Percentiles rank a stretch among this genome's conserved stretches.
Conservation (phyloP, 1,140 invertebrate species). For the Tetranychus cinnabarinus region DNA sequence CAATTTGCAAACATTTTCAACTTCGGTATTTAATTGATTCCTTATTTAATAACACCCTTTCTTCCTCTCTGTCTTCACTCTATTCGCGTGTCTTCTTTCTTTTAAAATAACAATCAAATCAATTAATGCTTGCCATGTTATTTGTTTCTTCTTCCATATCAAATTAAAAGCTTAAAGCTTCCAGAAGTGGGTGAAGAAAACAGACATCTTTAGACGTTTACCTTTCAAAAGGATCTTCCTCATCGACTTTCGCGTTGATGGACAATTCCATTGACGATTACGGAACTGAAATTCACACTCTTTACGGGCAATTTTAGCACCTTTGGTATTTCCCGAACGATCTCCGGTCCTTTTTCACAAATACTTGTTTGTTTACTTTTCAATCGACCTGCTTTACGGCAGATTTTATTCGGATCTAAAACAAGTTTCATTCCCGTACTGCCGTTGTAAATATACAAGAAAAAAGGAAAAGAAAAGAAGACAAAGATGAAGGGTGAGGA, state of each 20-base stretch:
- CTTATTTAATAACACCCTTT: too few relatives aligned
- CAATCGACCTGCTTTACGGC: slow-evolving; percentile 44
- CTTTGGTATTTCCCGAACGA: slow-evolving; percentile 30
- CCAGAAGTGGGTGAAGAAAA: too few relatives aligned
- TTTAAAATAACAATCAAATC: too few relatives aligned
- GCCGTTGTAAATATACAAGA: slow-evolving; percentile 14
- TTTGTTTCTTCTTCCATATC: too few relatives aligned
- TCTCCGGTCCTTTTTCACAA: slow-evolving; percentile 19
- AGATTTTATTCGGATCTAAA: slow-evolving; percentile 62
- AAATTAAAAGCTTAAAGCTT: too few relatives aligned
- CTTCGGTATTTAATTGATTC: too few relatives aligned
- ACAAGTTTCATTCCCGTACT: slow-evolving; percentile 43
- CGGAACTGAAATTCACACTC: slow-evolving; percentile 92
- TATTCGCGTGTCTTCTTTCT: too few relatives aligned
- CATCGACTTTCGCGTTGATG: slow-evolving; percentile 45
- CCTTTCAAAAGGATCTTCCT: slow-evolving; percentile 68
- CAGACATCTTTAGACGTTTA: slow-evolving; percentile 10
- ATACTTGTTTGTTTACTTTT: slow-evolving; percentile 38
- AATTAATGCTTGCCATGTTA: too few relatives aligned
- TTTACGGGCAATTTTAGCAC: slow-evolving; percentile 59
- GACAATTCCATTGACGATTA: slow-evolving; percentile 86
- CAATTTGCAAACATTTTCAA: too few relatives aligned
- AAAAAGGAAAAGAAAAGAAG: neutral
- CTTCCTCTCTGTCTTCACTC: too few relatives aligned
- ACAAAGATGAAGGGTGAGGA: too few relatives aligned